These are phyloP conservation scores for Azemiops feae DNA, from an alignment of 2,113 vertebrate genomes.

Conservation along the genomic window DNA sequence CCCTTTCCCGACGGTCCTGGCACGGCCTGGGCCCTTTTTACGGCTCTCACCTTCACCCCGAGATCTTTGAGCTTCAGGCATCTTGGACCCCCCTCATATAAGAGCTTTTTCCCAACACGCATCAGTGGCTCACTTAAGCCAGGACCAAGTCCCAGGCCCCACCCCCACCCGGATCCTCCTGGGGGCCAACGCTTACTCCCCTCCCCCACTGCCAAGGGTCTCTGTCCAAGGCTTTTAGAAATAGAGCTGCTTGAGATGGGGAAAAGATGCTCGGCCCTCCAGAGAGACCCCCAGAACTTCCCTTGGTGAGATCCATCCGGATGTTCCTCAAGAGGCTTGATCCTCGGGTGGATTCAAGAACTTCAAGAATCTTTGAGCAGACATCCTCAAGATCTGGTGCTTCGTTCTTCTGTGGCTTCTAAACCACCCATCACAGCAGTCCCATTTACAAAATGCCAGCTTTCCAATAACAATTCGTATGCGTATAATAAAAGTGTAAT, in stretches of 20 bases:
- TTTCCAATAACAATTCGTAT: too few species aligned
- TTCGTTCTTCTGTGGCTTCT: not conserved
- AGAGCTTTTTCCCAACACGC: not conserved
- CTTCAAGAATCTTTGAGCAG: not conserved
- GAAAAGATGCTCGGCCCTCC: not conserved
- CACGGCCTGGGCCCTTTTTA: not conserved
- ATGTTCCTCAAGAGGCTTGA: not conserved
- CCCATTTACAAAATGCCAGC: not conserved
- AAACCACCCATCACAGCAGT: not conserved
- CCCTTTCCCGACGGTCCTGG: not conserved
- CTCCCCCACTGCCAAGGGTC: not conserved
- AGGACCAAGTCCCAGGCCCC: not conserved
- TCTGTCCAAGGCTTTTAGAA: not conserved
- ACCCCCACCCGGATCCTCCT: accelerated
- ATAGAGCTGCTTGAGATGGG: not conserved
- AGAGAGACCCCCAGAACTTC: not conserved
- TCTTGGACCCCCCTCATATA: not conserved
- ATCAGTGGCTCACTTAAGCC: not conserved
- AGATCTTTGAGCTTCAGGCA: not conserved
- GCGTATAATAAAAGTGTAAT: not conserved
- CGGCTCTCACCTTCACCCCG: not conserved
- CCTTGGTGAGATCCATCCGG: not conserved
- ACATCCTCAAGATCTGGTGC: not conserved
- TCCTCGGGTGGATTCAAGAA: not conserved
- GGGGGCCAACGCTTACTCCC: not conserved